Conservation (phyloP, 2,888 invertebrate species). For the Drosophila crucigera region DNA sequence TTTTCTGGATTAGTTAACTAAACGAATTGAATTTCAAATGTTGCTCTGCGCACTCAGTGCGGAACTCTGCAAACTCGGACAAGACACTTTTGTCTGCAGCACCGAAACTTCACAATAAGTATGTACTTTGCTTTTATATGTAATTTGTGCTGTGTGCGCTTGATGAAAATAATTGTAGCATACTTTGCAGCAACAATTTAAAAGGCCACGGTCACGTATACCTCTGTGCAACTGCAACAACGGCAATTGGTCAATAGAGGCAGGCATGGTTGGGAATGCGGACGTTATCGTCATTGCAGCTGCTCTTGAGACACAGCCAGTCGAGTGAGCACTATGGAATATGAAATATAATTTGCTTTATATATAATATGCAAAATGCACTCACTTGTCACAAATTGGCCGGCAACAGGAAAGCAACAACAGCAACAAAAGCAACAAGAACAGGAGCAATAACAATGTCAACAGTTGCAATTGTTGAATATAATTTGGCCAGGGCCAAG, state of each 20-base stretch:
- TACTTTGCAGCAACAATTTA: slow-evolving; percentile 63
- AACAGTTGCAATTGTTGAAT: slow-evolving; percentile 52
- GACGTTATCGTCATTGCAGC: slow-evolving; percentile 45
- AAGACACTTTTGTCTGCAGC: slow-evolving; percentile 51
- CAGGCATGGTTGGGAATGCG: slow-evolving; percentile 23
- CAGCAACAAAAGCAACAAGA: neutral
- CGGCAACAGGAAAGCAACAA: slow-evolving; percentile 26
- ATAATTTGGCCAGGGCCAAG: slow-evolving; percentile 43
- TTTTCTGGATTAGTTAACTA: neutral
- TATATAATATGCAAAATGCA: slow-evolving; percentile 61
- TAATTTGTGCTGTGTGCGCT: slow-evolving; percentile 46
- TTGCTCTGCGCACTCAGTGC: neutral
- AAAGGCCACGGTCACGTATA: slow-evolving; percentile 74
- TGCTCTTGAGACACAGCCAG: slow-evolving; percentile 65
- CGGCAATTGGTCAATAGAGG: slow-evolving; percentile 23
- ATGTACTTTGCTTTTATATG: slow-evolving; percentile 12
- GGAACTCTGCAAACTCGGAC: neutral
- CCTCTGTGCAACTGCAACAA: slow-evolving; percentile 1
- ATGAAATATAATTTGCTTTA: slow-evolving; percentile 76
- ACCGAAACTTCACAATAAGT: slow-evolving; percentile 10
- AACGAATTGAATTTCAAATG: neutral
- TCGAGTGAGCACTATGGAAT: slow-evolving; percentile 58
- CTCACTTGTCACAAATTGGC: slow-evolving; percentile 74
- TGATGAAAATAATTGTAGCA: slow-evolving; percentile 79
- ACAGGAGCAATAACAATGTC: slow-evolving; percentile 5